phyloP scores from a whole-genome alignment of 1,140 invertebrate genomes.

The Nomia melanderi region DNA sequence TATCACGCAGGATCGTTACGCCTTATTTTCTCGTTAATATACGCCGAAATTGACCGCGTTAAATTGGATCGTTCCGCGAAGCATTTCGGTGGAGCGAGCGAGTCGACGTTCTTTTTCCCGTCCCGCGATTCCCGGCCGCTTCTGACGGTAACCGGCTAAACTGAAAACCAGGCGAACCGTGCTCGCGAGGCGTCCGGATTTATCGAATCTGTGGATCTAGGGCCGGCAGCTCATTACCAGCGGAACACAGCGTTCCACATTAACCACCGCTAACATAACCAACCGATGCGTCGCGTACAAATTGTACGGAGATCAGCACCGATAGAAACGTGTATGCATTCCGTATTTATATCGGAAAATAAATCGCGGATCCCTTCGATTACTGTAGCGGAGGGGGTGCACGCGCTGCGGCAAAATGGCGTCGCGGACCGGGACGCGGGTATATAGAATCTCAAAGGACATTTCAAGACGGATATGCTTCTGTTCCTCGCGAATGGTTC shows the following conservation, averaged over 20 bases:
- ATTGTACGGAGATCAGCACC: conserved; percentile 27
- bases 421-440: too few relatives aligned
- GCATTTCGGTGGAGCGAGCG: not conserved
- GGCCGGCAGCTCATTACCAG: conserved; percentile 3
- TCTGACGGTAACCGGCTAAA: conserved; percentile 16
- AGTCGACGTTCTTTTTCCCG: not conserved
- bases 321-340: not conserved
- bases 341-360: conserved; percentile 10
- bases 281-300: not conserved
- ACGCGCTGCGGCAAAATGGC: too few relatives aligned
- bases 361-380: not conserved
- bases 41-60: not conserved
- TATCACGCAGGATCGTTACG: not conserved
- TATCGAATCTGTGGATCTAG: conserved; percentile 47
- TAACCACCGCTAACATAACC: not conserved
- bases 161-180: not conserved
- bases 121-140: not conserved
- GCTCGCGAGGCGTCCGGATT: conserved; percentile 24
- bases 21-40: not conserved
- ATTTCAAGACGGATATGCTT: too few relatives aligned
- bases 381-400: too few relatives aligned
- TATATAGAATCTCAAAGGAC: too few relatives aligned
- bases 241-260: conserved; percentile 2
- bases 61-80: too few relatives aligned
- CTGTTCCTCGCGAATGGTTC: too few relatives aligned